These are phyloP conservation scores for Folsomia candida DNA, from an alignment of 2,888 invertebrate species.

Conservation along the genomic window DNA sequence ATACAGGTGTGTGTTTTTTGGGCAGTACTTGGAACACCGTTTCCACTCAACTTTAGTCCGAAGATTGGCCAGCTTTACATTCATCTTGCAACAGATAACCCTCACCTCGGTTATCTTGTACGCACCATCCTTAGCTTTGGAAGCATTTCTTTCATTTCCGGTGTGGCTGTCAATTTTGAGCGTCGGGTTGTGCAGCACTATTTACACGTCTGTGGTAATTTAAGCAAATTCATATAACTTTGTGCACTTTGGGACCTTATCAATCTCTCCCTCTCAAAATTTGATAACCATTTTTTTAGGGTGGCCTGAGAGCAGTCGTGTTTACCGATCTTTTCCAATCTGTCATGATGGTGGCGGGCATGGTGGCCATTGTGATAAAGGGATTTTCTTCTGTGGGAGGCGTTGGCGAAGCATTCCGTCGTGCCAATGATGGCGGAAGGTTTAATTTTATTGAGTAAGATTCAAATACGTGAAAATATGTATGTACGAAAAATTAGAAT, in stretches of 20 bases:
- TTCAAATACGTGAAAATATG: background rate
- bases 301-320: conserved; percentile 51
- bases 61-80: conserved; percentile 18
- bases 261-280: no score
- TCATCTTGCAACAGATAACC: conserved; percentile 20
- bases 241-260: no score
- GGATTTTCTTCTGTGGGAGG: conserved; percentile 20
- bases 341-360: conserved; percentile 47
- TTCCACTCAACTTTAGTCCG: conserved; percentile 21
- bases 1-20: no score
- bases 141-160: conserved; percentile 33
- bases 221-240: background rate
- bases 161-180: background rate
- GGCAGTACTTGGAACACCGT: conserved; percentile 28
- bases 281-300: no score
- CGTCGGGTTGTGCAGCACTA: background rate
- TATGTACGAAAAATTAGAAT: no score
- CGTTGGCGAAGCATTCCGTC: background rate
- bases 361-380: conserved; percentile 38
- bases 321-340: conserved; percentile 52
- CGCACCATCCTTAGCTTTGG: conserved; percentile 32
- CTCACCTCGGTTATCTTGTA: conserved; percentile 19
- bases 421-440: conserved; percentile 9
- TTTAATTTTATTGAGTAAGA: conserved; percentile 22
- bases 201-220: conserved; percentile 9